Base-by-base conservation (phyloP, 2,888 invertebrate species). In the Lepidocyrtoides sp. region DNA sequence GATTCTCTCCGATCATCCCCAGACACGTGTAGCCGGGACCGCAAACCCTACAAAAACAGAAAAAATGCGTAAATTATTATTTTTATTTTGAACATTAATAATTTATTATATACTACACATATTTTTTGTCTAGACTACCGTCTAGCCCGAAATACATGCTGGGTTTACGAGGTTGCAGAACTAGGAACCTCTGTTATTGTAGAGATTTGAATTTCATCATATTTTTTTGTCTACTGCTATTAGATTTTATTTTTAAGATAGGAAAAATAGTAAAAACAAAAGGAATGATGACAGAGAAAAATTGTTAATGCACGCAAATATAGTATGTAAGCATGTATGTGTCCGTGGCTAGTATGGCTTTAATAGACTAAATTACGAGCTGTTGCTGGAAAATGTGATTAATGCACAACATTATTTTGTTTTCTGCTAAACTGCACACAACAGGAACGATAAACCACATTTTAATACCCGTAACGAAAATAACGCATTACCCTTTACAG, bases 1-100 rank as follows among this genome's bases (percentile, higher is more conserved):
- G 99, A 96, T 99, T 99, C 85, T 98, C 98, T 23, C 99, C 99
- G 88, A 98, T 97, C 92, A 95, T 95, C 95, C 98, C 97, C 91
- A 99, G 96, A 95, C 99, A 99, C 72, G 97, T 97, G 96, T 97
- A 97, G 93, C 96, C 97, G 48, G 93, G 88, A 0, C 97, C 97
- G 95, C 98, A 98, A 20, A 54, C 8, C 57, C 90, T 90, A 66
- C 4, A 89, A 23, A 32, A 0, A 69, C 10, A 44, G 32, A 63
- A 41, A 81, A 17, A 60, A 36, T 54, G 10, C 2, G 23, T 17
- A 72, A 36, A 36, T 36, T 36, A 36, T n/a, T n/a, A n/a, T n/a
- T n/a, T n/a, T n/a, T n/a, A n/a, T n/a, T n/a, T n/a, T n/a, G n/a
- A n/a, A n/a, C n/a, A n/a, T n/a, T n/a, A n/a, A n/a, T n/a, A n/a